These are phyloP conservation scores for Propithecus perrieri DNA, from an alignment of 2,797 vertebrate genomes.

Conservation along the genomic window DNA sequence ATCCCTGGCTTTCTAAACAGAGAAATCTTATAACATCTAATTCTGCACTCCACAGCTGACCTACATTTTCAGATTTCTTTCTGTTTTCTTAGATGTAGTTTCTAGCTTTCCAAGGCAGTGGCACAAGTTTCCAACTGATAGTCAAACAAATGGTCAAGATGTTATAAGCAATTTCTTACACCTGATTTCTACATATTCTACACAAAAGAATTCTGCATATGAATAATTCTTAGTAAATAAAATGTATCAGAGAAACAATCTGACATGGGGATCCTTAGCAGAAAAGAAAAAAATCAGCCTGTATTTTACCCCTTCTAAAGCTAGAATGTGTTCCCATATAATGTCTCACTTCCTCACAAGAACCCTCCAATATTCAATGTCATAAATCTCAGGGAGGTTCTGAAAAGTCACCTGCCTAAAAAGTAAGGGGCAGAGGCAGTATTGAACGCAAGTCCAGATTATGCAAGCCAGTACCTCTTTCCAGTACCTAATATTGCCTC, in stretches of 20 bases:
- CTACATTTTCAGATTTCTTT: slow-evolving; percentile 17
- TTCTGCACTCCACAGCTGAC: neutral
- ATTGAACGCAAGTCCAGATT: neutral
- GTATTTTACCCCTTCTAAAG: neutral
- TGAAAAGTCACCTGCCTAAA: neutral
- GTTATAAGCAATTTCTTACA: neutral
- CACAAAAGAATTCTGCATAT: neutral
- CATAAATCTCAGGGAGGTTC: neutral
- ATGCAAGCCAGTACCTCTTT: neutral
- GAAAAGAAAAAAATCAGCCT: neutral
- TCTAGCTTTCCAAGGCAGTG: slow-evolving; percentile 43
- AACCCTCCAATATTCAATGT: neutral
- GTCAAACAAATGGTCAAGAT: neutral
- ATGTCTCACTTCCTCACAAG: neutral
- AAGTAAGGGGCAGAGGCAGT: neutral
- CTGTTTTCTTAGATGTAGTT: neutral
- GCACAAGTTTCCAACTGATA: neutral
- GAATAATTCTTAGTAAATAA: neutral
- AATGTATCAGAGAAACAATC: neutral
- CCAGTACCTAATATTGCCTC: neutral
- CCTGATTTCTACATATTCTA: neutral
- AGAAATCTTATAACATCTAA: neutral
- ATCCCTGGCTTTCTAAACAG: neutral
- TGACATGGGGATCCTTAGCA: neutral
- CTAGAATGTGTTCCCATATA: neutral